Evolutionary conservation across 2,888 invertebrate genomes (phyloP), one percentile per base, ranked within the genome.

Genomic region (Eristalinus sepulchralis): DNA sequence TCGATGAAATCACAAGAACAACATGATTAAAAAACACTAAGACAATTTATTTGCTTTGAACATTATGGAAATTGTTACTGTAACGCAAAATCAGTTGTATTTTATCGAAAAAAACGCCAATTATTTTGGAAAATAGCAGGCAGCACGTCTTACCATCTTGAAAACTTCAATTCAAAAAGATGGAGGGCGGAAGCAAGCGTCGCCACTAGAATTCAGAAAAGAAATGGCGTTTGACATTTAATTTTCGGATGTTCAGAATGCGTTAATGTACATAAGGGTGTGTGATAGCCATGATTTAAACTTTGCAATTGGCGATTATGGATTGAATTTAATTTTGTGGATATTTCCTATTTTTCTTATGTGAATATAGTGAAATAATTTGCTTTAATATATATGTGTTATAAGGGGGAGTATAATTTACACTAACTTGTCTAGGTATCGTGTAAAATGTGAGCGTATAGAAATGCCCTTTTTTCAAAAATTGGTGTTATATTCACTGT

Each of bases 111-210:
- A n/a, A 88, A 89, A 89, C 85, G 20, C 9, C 10, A 67, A 71
- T 88, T 89, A 88, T 89, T 88, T 88, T 0, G 33, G n/a, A 73
- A 81, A 89, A 88, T 87, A 73, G 79, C 17, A 68, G 11, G 79
- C 80, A 77, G 88, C 87, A 88, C 90, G 89, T 91, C 92, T 91
- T 91, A 92, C 92, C 92, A 92, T 92, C 90, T 90, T 90, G 91
- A 90, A 90, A 91, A 91, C 88, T 89, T 90, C 89, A 90, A 90
- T 90, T 89, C 90, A 90, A 91, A 92, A 92, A 92, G 92, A 92
- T 91, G 90, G 91, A 91, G 90, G 90, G 75, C 92, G 92, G 92
- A 92, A 92, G 91, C 89, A 84, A 79, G 79, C 89, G 91, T 90
- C 88, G 89, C 88, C 90, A 91, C 92, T 91, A 92, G 88, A 67